phyloP scores from a whole-genome alignment of 1,140 invertebrate species.

The Oedothorax gibbosus region DNA sequence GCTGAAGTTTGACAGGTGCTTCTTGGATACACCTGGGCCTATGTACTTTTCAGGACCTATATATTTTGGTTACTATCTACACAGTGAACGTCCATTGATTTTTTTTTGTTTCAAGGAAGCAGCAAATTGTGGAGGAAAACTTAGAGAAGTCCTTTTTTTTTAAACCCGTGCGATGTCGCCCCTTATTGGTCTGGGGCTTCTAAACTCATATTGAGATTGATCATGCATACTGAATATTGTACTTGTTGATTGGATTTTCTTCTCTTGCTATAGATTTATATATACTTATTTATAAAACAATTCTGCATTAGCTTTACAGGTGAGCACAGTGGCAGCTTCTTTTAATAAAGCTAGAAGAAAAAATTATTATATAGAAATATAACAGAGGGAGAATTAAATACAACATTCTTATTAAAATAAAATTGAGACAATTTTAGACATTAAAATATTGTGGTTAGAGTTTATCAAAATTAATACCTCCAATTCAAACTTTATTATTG shows the following conservation, averaged over 20 bases:
- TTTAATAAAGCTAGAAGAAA: slow-evolving; percentile 17
- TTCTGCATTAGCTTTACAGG: slow-evolving; percentile 7
- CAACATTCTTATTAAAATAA: too few species aligned
- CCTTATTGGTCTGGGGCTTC: background rate
- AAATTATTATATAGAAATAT: background rate
- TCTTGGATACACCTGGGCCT: slow-evolving; percentile 12
- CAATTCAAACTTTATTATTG: too few species aligned
- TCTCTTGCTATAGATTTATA: slow-evolving; percentile 47
- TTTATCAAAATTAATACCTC: too few species aligned
- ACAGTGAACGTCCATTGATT: slow-evolving; percentile 26
- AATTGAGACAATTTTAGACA: too few species aligned
- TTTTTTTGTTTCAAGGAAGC: slow-evolving; percentile 45
- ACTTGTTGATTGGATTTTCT: slow-evolving; percentile 39
- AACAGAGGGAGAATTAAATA: too few species aligned
- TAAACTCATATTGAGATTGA: slow-evolving; percentile 34
- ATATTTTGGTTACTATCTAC: slow-evolving; percentile 47
- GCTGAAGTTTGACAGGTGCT: slow-evolving; percentile 50
- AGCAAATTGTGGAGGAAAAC: slow-evolving; percentile 24
- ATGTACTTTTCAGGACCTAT: slow-evolving; percentile 15
- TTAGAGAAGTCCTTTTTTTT: background rate
- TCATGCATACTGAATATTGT: slow-evolving; percentile 34
- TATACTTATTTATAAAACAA: slow-evolving; percentile 49
- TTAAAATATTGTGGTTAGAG: too few species aligned
- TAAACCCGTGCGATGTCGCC: slow-evolving; percentile 45
- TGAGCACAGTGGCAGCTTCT: slow-evolving; percentile 52